These are phyloP conservation scores for Rissa tridactyla DNA, from an alignment of 2,113 vertebrate genomes.

Conservation along the genomic window DNA sequence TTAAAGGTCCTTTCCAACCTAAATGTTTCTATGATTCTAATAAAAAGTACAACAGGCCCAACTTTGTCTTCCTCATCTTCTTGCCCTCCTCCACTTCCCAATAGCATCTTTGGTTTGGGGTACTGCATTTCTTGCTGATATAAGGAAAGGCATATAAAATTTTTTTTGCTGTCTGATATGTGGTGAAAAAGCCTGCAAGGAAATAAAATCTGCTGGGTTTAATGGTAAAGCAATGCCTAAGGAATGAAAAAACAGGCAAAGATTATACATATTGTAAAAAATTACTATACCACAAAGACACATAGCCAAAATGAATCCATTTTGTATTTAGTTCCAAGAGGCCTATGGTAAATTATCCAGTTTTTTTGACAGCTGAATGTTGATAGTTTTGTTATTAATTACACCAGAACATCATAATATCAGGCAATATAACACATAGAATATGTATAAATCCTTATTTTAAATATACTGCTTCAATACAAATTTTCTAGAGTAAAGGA, in stretches of 20 bases:
- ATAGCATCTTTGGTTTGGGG: neutral
- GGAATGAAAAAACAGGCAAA: neutral
- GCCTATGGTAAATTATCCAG: neutral
- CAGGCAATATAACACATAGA: neutral
- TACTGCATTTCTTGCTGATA: neutral
- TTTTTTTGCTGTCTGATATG: accelerated
- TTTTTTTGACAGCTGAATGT: neutral
- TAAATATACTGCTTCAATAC: neutral
- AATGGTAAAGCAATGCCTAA: neutral
- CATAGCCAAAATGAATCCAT: neutral
- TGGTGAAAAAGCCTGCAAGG: neutral
- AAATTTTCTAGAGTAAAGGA: neutral
- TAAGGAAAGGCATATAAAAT: neutral
- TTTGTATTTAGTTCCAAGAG: neutral
- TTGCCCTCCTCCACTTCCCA: neutral
- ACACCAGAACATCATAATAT: neutral
- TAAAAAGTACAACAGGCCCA: neutral
- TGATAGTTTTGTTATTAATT: neutral
- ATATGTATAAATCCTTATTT: neutral
- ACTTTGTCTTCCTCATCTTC: neutral
- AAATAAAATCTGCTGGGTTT: neutral
- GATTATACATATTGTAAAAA: neutral
- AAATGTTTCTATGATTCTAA: neutral
- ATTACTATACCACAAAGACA: neutral
- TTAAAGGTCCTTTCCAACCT: neutral